A percentile compares a stretch with the other conserved stretches of the same genome.
phyloP scores from a whole-genome alignment of 1,140 invertebrate genomes.

The Orius insidiosus region DNA sequence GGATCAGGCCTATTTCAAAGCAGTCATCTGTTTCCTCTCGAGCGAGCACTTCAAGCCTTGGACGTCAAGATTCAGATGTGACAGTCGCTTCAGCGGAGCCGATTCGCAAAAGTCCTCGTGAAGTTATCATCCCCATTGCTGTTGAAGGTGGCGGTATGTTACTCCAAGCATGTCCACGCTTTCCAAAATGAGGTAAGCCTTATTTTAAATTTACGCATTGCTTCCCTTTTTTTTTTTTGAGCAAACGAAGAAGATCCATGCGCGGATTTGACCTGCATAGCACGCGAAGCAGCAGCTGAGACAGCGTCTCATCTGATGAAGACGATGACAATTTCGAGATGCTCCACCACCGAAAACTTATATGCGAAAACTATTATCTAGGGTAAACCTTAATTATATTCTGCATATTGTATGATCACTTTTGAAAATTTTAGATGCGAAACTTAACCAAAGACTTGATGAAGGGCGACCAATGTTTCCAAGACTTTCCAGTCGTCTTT shows the following conservation, averaged over 20 bases:
- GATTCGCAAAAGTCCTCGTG: slow-evolving; percentile 69
- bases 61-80: slow-evolving; percentile 10
- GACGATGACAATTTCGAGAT: slow-evolving; percentile 81
- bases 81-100: slow-evolving; percentile 34
- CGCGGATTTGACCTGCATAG: slow-evolving; percentile 22
- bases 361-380: slow-evolving; percentile 70
- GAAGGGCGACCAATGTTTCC: slow-evolving; percentile 34
- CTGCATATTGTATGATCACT: too few relatives aligned
- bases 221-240: slow-evolving; percentile 25
- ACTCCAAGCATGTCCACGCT: slow-evolving; percentile 47
- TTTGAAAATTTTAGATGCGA: slow-evolving; percentile 38
- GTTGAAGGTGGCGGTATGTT: slow-evolving; percentile 74
- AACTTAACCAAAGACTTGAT: slow-evolving; percentile 63
- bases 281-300: slow-evolving; percentile 29
- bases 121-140: slow-evolving; percentile 81
- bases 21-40: slow-evolving; percentile 3
- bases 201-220: slow-evolving; percentile 4
- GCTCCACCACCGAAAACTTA: slow-evolving; percentile 72
- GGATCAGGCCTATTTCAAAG: slow-evolving; percentile 23
- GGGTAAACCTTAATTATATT: slow-evolving; percentile 32
- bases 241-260: slow-evolving; percentile 19
- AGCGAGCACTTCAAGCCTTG: slow-evolving; percentile 6
- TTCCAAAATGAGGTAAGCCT: slow-evolving; percentile 34
- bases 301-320: slow-evolving; percentile 72
- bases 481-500: slow-evolving; percentile 17